Percentiles rank a stretch among this genome's conserved stretches.
Evolutionary conservation across 2,797 vertebrate species (phyloP).

Genomic region (Etheostoma nigrum): DNA sequence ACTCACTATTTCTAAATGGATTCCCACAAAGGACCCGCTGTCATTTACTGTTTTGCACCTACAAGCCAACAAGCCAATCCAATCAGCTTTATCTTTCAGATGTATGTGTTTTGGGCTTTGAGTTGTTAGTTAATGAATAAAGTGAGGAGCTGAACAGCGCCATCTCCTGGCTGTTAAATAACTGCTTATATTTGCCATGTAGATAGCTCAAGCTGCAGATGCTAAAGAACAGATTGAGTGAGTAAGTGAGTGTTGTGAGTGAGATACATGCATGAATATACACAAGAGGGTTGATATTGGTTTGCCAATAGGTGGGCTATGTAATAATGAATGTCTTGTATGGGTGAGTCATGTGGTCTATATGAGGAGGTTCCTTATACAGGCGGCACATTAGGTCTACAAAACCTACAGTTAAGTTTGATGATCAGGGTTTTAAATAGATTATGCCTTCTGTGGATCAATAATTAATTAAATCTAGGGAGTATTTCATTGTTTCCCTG

Average conservation of each 20-base stretch:
- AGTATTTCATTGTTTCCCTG: constrained; percentile 2
- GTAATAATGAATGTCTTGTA: background rate
- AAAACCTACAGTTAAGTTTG: background rate
- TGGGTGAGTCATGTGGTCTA: background rate
- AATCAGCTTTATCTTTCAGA: background rate
- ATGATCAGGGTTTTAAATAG: constrained; percentile 1
- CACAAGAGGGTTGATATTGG: no score
- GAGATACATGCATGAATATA: background rate
- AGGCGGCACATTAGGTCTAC: background rate
- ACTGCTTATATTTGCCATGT: background rate
- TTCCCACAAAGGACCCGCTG: background rate
- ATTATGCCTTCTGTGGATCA: constrained; percentile 3
- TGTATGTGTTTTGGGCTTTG: background rate
- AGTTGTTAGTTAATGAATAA: background rate
- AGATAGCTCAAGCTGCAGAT: background rate
- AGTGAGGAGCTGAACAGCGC: constrained; percentile 25
- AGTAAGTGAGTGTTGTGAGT: background rate
- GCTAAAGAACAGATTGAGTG: background rate
- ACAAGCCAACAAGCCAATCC: background rate
- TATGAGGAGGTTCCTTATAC: background rate
- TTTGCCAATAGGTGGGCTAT: constrained; percentile 2
- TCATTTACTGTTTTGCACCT: background rate
- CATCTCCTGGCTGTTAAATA: constrained; percentile 37
- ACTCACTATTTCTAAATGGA: background rate
- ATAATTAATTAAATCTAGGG: constrained; percentile 7